Percentiles rank a stretch among this genome's conserved stretches.
These are phyloP conservation scores for Chondrosia reniformis DNA, from an alignment of 37 sponge, comb jelly and placozoan species.

Conservation along the genomic window DNA sequence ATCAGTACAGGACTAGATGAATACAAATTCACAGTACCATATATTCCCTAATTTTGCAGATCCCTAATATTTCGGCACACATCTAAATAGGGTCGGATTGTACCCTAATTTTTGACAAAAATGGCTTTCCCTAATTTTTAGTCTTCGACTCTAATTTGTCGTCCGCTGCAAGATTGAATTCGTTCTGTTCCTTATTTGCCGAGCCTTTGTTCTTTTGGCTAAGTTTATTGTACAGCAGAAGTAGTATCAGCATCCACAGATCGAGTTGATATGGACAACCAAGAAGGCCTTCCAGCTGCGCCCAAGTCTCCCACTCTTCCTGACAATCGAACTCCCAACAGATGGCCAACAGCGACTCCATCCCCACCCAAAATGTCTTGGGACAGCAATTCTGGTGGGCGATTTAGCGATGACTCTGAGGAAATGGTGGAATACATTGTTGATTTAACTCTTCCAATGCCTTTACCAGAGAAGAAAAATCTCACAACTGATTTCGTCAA, in stretches of 20 bases:
- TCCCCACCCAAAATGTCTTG: neutral
- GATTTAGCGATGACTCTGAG: neutral
- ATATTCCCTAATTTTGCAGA: too few species aligned
- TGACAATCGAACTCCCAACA: neutral
- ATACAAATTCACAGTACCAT: too few species aligned
- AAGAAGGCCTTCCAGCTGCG: neutral
- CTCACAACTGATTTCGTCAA: slow-evolving; percentile 12
- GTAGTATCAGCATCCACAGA: neutral
- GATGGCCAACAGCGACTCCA: slow-evolving; percentile 7
- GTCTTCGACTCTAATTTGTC: too few species aligned
- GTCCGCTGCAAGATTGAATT: too few species aligned
- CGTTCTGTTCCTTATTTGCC: too few species aligned
- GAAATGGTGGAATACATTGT: slow-evolving; percentile 6
- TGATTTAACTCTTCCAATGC: slow-evolving; percentile 13
- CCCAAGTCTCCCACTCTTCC: slow-evolving; percentile 1
- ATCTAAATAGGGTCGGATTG: too few species aligned
- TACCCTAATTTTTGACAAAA: too few species aligned
- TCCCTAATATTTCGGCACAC: too few species aligned
- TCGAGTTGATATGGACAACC: neutral
- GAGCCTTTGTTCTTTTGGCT: too few species aligned
- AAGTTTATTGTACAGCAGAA: too few species aligned
- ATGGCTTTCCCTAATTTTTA: too few species aligned
- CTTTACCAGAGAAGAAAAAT: neutral
- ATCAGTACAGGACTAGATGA: too few species aligned
- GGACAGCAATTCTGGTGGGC: neutral